Conservation (phyloP, 2,797 vertebrate genomes). For the Parauchenoglanis ngamensis region DNA sequence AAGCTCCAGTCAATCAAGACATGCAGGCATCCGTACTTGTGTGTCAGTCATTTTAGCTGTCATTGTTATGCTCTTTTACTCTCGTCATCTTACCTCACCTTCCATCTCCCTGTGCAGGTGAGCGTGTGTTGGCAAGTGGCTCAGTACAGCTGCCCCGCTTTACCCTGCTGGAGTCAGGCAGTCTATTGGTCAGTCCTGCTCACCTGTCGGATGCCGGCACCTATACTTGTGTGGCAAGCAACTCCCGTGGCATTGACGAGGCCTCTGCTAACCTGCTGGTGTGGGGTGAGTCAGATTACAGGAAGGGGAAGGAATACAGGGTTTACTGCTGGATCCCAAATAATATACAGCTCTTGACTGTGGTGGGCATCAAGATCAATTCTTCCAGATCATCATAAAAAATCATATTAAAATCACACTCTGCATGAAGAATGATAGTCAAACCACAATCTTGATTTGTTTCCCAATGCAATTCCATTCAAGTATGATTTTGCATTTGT, state of each 20-base stretch:
- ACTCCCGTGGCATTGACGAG: conserved; percentile 93
- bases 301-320: background rate
- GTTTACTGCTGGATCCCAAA: background rate
- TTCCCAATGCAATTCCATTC: background rate
- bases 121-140: conserved; percentile 91
- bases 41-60: background rate
- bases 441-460: background rate
- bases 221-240: conserved; percentile 94
- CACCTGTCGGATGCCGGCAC: conserved; percentile 88
- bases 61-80: background rate
- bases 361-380: background rate
- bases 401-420: background rate
- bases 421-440: background rate
- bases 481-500: background rate
- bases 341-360: background rate
- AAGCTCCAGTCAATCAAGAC: background rate
- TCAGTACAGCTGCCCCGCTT: conserved; percentile 94
- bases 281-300: conserved; percentile 82
- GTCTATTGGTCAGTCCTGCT: conserved; percentile 89
- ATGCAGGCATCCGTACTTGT: background rate
- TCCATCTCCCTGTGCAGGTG: conserved; percentile 71
- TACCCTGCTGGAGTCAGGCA: conserved; percentile 93
- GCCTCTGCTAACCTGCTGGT: conserved; percentile 90
- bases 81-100: conserved; percentile 32
- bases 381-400: background rate